Base-by-base conservation (phyloP, 2,113 vertebrate species). In the Periophthalmodon schlosseri region DNA sequence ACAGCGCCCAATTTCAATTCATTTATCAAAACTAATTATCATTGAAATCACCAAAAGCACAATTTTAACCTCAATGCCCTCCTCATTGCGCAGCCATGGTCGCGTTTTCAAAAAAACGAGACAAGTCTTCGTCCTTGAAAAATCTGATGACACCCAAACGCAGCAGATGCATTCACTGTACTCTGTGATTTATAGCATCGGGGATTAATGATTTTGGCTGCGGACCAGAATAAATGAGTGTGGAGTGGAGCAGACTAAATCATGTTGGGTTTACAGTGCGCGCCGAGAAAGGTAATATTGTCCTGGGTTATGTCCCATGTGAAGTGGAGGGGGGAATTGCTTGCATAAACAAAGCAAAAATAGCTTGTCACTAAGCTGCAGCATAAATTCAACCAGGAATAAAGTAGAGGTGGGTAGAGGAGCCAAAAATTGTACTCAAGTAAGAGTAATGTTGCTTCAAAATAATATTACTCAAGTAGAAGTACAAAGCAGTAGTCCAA, bases 171-270 rank as follows among this genome's bases (percentile, higher is more conserved):
- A 46, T 84, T 78, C 52, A 49, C 69, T 49, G 47, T 68, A 56
- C 63, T 70, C 74, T 74, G 3, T 57, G 67, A 90, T 86, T 89
- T 84, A 85, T 84, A 81, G 64, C 70, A 36, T 79, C 85, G 77
- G 78, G 63, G 67, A 65, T 82, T 50, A 82, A 84, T 84, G 73
- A 80, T 76, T 86, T 87, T 86, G 85, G 79, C 84, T 16, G 0
- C 7, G 16, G 77, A 83, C 76, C 73, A 69, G 86, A 84, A 84
- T 81, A 84, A 82, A 90, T 87, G 65, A 81, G 70, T 54, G 73
- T 70, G 21, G 75, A 23, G 4, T 72, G 75, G 76, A 77, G 39
- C 69, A 72, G 63, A 67, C 34, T 67, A n/a, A 57, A 34, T 18
- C 63, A 46, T 74, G 77, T 84, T 78, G 65, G 74, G 83, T 84